Conservation (phyloP, 2,888 invertebrate species). For the Cephus sareptanus region DNA sequence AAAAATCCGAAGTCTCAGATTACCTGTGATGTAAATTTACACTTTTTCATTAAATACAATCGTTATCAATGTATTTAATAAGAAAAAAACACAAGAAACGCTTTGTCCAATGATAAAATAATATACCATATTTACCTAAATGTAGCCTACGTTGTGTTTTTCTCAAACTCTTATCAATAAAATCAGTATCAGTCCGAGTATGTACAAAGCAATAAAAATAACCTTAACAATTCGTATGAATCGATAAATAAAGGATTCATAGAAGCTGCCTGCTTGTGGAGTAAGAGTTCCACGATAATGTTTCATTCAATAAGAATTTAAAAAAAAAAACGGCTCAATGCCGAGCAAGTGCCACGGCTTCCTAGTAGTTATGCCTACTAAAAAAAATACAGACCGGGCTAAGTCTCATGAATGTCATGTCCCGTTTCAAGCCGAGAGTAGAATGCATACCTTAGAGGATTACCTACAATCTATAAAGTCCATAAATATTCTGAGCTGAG, state of each 20-base stretch:
- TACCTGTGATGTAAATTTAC: neutral
- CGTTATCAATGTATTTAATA: neutral
- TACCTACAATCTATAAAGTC: slow-evolving; percentile 8
- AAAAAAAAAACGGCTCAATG: neutral
- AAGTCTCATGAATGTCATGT: slow-evolving; percentile 34
- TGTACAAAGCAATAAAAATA: slow-evolving; percentile 7
- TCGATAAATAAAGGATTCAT: neutral
- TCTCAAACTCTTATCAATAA: neutral
- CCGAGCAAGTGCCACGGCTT: neutral
- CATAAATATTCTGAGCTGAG: neutral
- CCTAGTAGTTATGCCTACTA: neutral
- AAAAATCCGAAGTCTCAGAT: neutral
- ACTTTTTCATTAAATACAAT: neutral
- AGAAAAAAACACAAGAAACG: neutral
- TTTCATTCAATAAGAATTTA: neutral
- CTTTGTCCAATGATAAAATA: neutral
- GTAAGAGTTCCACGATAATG: neutral
- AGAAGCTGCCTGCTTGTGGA: neutral
- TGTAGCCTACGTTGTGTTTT: neutral
- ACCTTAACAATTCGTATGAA: slow-evolving; percentile 11
- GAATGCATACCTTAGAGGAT: slow-evolving; percentile 14
- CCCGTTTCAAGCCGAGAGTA: slow-evolving; percentile 29
- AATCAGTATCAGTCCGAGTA: slow-evolving; percentile 12
- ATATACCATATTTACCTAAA: neutral
- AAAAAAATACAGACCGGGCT: neutral